phyloP scores from a whole-genome alignment of 92 coral and sea anemone genomes.

The Hydrozoanthus gracilis region DNA sequence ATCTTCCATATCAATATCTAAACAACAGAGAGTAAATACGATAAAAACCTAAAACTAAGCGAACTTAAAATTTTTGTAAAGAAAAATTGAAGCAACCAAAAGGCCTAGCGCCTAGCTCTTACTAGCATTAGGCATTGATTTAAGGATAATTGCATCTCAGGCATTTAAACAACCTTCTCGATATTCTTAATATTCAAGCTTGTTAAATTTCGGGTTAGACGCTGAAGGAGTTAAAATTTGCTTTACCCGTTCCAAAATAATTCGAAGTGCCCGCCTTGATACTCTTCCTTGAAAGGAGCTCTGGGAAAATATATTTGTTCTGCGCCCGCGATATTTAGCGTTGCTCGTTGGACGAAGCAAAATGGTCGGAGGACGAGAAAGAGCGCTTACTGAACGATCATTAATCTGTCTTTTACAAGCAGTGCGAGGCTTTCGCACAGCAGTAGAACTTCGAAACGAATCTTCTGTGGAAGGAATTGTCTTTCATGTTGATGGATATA shows the following conservation, averaged over 20 bases:
- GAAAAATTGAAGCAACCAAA: background rate
- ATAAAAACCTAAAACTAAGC: background rate
- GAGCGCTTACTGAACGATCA: constrained; percentile 81
- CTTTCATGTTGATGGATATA: constrained; percentile 90
- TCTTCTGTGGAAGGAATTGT: constrained; percentile 82
- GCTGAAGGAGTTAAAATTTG: background rate
- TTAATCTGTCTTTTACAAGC: constrained; percentile 93
- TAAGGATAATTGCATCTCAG: too few relatives aligned
- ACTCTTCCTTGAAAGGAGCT: background rate
- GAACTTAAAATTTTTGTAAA: background rate
- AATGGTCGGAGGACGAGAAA: constrained; percentile 90
- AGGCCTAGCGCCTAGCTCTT: too few relatives aligned
- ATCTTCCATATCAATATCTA: background rate
- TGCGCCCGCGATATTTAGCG: constrained; percentile 23
- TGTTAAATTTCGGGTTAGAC: background rate
- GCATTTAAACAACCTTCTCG: too few relatives aligned
- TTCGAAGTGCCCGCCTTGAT: constrained; percentile 1
- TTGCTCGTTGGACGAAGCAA: background rate
- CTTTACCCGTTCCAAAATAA: too few relatives aligned
- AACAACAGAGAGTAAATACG: background rate
- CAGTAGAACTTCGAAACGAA: constrained; percentile 96
- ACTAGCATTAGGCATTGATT: too few relatives aligned
- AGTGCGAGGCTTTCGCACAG: constrained; percentile 84
- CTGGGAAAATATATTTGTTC: constrained; percentile 9
- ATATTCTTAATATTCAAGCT: background rate